These are phyloP conservation scores for Drosophila ezoana DNA, from an alignment of 2,888 invertebrate species.

Conservation along the genomic window DNA sequence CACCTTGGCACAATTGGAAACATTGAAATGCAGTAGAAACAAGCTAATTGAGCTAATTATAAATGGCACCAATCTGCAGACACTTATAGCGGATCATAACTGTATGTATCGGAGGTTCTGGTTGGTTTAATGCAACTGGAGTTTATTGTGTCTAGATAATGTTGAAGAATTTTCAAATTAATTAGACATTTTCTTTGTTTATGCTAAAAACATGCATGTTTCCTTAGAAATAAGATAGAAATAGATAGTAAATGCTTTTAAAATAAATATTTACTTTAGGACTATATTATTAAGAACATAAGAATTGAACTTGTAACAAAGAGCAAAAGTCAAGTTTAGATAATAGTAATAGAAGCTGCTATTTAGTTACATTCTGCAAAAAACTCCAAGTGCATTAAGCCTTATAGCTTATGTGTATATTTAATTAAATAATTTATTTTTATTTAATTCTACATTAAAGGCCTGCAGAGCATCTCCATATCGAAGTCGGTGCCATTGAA, in stretches of 20 bases:
- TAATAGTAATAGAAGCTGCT: no score
- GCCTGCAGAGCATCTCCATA: conserved; percentile 88
- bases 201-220: no score
- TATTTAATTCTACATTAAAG: conserved; percentile 85
- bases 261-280: no score
- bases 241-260: no score
- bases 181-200: no score
- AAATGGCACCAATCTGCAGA: conserved; percentile 91
- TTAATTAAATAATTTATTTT: background rate
- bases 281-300: no score
- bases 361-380: no score
- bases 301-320: no score
- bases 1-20: conserved; percentile 91
- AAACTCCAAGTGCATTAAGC: background rate
- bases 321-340: no score
- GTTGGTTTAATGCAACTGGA: background rate
- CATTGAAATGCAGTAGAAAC: conserved; percentile 92
- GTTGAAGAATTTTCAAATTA: background rate
- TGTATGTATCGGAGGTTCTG: conserved; percentile 56
- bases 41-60: conserved; percentile 90
- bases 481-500: conserved; percentile 90
- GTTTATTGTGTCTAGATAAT: background rate
- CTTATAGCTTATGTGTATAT: background rate
- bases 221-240: no score
- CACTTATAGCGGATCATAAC: conserved; percentile 92